Evolutionary conservation across 2,113 vertebrate species (phyloP), one percentile per base, ranked within the genome.

Genomic region (Arothron firmamentum): DNA sequence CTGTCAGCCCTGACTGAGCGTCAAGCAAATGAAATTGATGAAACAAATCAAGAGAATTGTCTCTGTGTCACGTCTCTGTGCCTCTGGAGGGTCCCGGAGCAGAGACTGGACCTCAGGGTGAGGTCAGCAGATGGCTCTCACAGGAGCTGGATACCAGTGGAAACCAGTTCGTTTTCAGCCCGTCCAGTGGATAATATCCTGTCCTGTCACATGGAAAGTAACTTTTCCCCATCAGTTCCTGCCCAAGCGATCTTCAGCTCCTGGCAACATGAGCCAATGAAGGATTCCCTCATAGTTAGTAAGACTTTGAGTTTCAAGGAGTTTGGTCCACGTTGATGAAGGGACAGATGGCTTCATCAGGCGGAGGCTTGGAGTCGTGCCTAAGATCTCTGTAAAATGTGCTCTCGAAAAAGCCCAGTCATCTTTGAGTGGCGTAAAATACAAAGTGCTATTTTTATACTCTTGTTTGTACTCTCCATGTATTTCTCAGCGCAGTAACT

Each of bases 41-140:
- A 82, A 85, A 74, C 59, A 12, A 83, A 80, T 80, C 69, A 68
- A 70, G 82, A 86, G 89, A 87, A 87, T 79, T 80, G 72, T 85
- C 70, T 82, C 82, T 61, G 73, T 86, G 83, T 66, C 78, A 74
- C 61, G 79, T 77, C 80, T 90, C 77, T 88, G 80, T 41, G 49
- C 67, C 48, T 51, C 48, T 51, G 76, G 74, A 42, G 75, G 46
- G 71, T 77, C 56, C 59, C 28, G 52, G 67, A 60, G 52, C 59
- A 52, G 63, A 77, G 51, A 5, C 78, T 41, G 49, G 59, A 63
- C 20, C 13, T 78, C 70, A 19, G 56, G 0, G 59, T 66, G 64
- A 56, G 70, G 67, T 52, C 46, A 43, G 69, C 67, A 78, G 65
- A 50, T 28, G 57, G 84, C 62, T 76, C 73, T 71, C 60, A 61